Evolutionary conservation across 64 coral and sea anemone species (phyloP).

Genomic region (Exaiptasia diaphana): DNA sequence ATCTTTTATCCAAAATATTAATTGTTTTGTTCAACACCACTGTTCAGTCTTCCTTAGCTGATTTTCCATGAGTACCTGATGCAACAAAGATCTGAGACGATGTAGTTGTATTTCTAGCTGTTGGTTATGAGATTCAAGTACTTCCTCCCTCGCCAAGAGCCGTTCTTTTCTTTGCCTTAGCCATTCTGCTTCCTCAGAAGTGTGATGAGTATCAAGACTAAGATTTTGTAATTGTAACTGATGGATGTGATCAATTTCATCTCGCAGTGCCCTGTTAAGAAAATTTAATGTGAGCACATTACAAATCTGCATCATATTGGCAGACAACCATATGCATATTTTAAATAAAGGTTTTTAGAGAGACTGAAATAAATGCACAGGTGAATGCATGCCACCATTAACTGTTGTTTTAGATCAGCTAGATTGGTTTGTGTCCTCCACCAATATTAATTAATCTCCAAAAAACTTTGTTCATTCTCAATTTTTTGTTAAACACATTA

Average conservation of each 20-base stretch:
- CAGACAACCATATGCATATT: neutral
- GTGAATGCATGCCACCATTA: no score
- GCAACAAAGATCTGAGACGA: slow-evolving; percentile 56
- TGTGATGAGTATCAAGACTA: slow-evolving; percentile 17
- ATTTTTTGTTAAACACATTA: no score
- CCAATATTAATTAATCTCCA: no score
- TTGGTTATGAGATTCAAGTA: slow-evolving; percentile 86
- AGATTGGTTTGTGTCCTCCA: no score
- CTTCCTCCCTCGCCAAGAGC: slow-evolving; percentile 78
- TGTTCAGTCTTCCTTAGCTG: slow-evolving; percentile 42
- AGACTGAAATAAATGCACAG: no score
- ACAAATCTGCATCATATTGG: neutral
- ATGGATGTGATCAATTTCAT: slow-evolving; percentile 63
- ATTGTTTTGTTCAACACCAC: slow-evolving; percentile 38
- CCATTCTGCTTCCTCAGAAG: slow-evolving; percentile 33
- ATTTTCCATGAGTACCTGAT: slow-evolving; percentile 82
- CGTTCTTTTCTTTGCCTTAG: slow-evolving; percentile 66
- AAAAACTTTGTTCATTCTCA: no score
- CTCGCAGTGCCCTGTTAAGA: slow-evolving; percentile 46
- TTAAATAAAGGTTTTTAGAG: no score
- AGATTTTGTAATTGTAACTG: slow-evolving; percentile 48
- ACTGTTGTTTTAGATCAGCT: no score
- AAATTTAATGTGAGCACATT: no score
- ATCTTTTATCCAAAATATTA: no score
- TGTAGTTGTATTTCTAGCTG: slow-evolving; percentile 87